Percentiles rank a stretch among this genome's conserved stretches.
phyloP scores from a whole-genome alignment of 1,140 invertebrate species.

The Agrypnia vestita region DNA sequence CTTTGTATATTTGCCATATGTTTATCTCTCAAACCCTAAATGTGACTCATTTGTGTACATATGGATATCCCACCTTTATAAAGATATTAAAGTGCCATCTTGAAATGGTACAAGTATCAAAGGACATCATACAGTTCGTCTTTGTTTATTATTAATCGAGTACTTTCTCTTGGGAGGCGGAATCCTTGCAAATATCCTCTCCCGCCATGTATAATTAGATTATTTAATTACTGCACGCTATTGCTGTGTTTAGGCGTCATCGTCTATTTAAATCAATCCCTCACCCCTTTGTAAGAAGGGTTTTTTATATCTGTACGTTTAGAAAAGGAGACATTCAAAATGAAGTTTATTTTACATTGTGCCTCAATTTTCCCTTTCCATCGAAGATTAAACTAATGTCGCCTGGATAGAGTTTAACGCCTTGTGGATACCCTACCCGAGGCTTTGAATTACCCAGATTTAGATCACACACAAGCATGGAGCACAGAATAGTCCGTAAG shows the following conservation, averaged over 20 bases:
- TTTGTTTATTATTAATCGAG: too few species aligned
- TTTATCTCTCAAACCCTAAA: too few species aligned
- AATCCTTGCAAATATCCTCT: conserved; percentile 19
- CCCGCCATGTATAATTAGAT: conserved; percentile 7
- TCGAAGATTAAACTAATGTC: neutral
- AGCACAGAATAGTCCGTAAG: too few species aligned
- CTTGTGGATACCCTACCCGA: too few species aligned
- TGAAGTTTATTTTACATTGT: neutral
- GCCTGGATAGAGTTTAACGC: neutral
- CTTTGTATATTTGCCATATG: too few species aligned
- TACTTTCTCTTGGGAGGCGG: neutral
- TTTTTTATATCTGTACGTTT: neutral
- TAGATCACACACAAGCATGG: too few species aligned
- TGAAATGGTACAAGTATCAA: too few species aligned
- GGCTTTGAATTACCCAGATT: too few species aligned
- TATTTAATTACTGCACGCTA: neutral
- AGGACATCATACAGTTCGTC: too few species aligned
- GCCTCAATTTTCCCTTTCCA: neutral
- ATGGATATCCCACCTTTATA: too few species aligned
- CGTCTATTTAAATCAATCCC: neutral
- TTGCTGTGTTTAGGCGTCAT: neutral
- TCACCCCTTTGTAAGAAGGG: neutral
- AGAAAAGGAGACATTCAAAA: neutral
- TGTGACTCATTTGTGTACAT: too few species aligned
- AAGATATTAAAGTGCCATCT: too few species aligned